Percentiles rank a stretch among this genome's conserved stretches.
Conservation (phyloP, 2,797 vertebrate genomes). For the Vireo griseus region DNA sequence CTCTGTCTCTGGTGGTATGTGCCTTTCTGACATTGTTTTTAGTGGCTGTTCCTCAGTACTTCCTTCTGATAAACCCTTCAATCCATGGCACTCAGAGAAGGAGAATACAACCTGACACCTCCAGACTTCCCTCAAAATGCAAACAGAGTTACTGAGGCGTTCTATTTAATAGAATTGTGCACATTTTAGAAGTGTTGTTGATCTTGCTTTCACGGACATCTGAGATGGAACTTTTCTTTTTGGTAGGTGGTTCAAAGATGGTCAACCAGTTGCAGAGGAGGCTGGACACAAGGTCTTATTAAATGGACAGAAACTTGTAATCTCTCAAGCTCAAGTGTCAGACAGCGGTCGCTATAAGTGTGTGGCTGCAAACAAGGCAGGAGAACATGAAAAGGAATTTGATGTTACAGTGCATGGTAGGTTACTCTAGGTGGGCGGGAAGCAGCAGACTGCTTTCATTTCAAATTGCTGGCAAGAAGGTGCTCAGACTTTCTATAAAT, state of each 20-base stretch:
- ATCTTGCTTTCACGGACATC: not conserved
- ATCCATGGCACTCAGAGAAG: not conserved
- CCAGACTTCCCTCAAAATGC: not conserved
- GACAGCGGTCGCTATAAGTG: slow-evolving; percentile 89
- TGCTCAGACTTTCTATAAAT: not conserved
- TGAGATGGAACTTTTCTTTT: slow-evolving; percentile 1
- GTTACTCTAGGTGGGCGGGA: not conserved
- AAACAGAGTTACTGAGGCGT: not conserved
- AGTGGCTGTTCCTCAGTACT: not conserved
- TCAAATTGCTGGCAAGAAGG: not conserved
- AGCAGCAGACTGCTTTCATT: not conserved
- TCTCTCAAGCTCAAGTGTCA: slow-evolving; percentile 84
- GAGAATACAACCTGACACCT: not conserved
- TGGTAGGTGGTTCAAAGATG: slow-evolving; percentile 86
- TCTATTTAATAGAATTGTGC: not conserved
- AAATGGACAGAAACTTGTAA: slow-evolving; percentile 82
- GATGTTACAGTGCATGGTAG: slow-evolving; percentile 89
- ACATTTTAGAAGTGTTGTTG: not conserved
- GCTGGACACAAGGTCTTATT: slow-evolving; percentile 77
- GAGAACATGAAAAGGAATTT: slow-evolving; percentile 84
- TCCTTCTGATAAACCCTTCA: not conserved
- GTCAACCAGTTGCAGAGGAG: slow-evolving; percentile 76
- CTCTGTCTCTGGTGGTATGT: not conserved
- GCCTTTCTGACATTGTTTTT: not conserved
- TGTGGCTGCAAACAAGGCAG: slow-evolving; percentile 87